A percentile compares a stretch with the other conserved stretches of the same genome.
Evolutionary conservation across 2,888 invertebrate species (phyloP).

Genomic region (Conistra vaccinii): DNA sequence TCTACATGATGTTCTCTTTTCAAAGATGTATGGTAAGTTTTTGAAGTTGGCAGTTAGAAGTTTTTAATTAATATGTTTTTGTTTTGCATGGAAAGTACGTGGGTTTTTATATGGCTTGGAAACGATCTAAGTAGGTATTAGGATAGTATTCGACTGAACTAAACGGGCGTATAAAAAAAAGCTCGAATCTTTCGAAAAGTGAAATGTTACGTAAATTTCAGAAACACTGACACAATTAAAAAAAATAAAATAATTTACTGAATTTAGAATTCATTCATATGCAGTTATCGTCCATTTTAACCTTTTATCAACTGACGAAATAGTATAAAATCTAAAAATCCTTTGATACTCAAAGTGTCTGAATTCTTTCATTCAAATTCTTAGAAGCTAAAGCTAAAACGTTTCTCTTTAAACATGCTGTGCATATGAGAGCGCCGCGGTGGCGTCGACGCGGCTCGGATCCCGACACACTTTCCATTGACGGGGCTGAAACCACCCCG

Average conservation of each 20-base stretch:
- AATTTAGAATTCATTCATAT: background rate
- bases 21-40: conserved; percentile 21
- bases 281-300: background rate
- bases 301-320: conserved; percentile 9
- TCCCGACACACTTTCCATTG: conserved; percentile 88
- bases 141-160: too few relatives aligned
- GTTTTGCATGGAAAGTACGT: conserved; percentile 7
- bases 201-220: background rate
- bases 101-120: background rate
- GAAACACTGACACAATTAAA: too few relatives aligned
- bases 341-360: conserved; percentile 46
- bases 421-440: conserved; percentile 55
- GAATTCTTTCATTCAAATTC: conserved; percentile 58
- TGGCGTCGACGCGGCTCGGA: conserved; percentile 87
- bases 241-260: too few relatives aligned
- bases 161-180: background rate
- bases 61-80: conserved; percentile 41
- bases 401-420: conserved; percentile 64
- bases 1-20: conserved; percentile 69
- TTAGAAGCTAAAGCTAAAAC: conserved; percentile 53
- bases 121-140: background rate
- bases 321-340: conserved; percentile 36
- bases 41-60: conserved; percentile 5
- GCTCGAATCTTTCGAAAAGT: background rate
- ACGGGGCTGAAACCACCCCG: conserved; percentile 79